These are phyloP conservation scores for Phrynocephalus forsythii DNA, from an alignment of 2,797 vertebrate species.

Conservation along the genomic window DNA sequence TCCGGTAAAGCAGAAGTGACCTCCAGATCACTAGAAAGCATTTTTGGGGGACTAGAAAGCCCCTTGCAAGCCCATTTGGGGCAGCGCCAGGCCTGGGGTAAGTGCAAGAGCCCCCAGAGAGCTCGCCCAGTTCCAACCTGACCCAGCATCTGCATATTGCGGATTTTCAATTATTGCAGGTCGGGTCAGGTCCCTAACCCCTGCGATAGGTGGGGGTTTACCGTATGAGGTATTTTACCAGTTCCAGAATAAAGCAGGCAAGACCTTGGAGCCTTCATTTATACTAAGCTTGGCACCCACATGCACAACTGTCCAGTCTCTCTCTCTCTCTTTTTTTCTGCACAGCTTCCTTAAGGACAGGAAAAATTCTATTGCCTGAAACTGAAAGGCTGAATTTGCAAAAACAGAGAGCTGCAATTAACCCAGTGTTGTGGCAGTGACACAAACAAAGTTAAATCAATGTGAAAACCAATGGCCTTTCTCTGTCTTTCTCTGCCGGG, in stretches of 20 bases:
- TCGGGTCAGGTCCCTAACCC: too few relatives aligned
- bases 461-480: constrained; percentile 13
- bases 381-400: constrained; percentile 15
- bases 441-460: constrained; percentile 27
- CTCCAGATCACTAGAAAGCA: too few relatives aligned
- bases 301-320: not conserved
- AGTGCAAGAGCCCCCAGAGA: too few relatives aligned
- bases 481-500: not conserved
- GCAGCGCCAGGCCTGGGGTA: too few relatives aligned
- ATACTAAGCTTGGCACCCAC: not conserved
- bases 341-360: not conserved
- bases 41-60: too few relatives aligned
- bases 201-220: too few relatives aligned
- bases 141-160: too few relatives aligned
- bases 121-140: too few relatives aligned
- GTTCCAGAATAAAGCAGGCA: not conserved
- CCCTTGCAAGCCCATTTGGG: too few relatives aligned
- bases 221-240: not conserved
- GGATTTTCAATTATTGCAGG: too few relatives aligned
- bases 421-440: constrained; percentile 23
- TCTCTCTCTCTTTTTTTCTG: not conserved
- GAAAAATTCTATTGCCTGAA: not conserved
- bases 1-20: too few relatives aligned
- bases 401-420: constrained; percentile 30
- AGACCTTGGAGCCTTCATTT: not conserved